Evolutionary conservation across 2,113 vertebrate genomes (phyloP), one percentile per base, ranked within the genome.

Genomic region (Phycodurus eques): DNA sequence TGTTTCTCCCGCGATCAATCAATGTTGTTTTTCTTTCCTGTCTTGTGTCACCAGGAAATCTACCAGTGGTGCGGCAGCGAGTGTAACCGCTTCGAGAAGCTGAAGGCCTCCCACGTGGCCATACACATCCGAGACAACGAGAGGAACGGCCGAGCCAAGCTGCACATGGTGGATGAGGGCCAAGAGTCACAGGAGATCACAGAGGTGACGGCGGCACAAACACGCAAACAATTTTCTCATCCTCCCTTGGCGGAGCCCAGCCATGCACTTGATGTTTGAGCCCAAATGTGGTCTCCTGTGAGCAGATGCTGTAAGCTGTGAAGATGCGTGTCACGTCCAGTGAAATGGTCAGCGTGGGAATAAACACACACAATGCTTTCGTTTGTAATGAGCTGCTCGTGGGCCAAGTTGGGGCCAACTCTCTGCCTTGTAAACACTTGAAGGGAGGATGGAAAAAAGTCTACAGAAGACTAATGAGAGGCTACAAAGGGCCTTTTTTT

Each of bases 31-130:
- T 53, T 27, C 9, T 68, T 46, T 9, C 42, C 39, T 73, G 31
- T 17, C 7, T 22, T 8, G 44, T 13, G 22, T 49, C 60, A 22
- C 57, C 83, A 94, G 93, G 67, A 91, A 0, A 70, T 94, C 47
- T 93, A 90, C 78, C 91, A 92, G 80, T 94, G 93, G 93, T 92
- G 88, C 3, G 93, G 93, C 77, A 89, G 85, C 6, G 88, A 92
- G 57, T 91, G 91, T 62, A 94, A 93, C 81, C 82, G 77, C 0
- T 92, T 85, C 0, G 93, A 94, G 82, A 87, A 72, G 35, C 56
- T 93, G 66, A 93, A 94, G 82, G 91, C 92, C 33, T 85, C 90
- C 0, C 68, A 87, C 68, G 70, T 94, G n/a, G 72, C 89, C 77
- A 92, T 91, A 11, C 81, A 76, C 79, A 93, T 94, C 87, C 88